Base-by-base conservation (phyloP, 2,797 vertebrate species). In the Okamejei kenojei region DNA sequence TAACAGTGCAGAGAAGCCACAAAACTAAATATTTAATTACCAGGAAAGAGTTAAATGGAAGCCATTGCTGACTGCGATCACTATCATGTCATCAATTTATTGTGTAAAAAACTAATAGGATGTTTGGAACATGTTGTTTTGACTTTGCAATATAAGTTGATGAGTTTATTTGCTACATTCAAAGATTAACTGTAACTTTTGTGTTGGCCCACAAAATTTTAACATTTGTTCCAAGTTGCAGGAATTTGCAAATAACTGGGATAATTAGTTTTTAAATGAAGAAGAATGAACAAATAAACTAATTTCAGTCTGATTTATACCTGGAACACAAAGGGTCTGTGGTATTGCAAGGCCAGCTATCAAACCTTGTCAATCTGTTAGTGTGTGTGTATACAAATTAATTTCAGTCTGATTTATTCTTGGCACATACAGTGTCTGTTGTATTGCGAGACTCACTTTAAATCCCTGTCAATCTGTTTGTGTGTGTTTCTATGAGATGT, bases 221-320 rank as follows among this genome's bases (percentile, higher is more conserved):
- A 54, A 71, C n/a, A 74, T 76, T 54, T 45, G 11, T 76, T 92
- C 38, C 11, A 2, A 45, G 13, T 10, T 90, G 38, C 32, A 65
- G 84, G n/a, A 73, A 74, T 91, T 73, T 26, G n/a, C 90, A 74
- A 92, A 92, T 11, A 54, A 54, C 45, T 29, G 13, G 29, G 23
- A 92, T 92, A 92, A 74, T n/a, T 74, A 71, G 11, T 92, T 92
- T 38, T 15, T 76, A 73, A 92, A 15, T 54, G 19, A 74, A 76
- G 26, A 10, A 11, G 68, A 29, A 23, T 29, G 19, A 38, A 45
- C 35, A 91, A 38, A 29, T 91, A 4, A 91, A 74, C 23, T 54
- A 26, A 23, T 73, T 73, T 73, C 68, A 73, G 90, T 5, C 26
- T 45, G 23, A 91, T 74, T 91, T 91, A 71, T 73, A 38, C 35